phyloP scores from a whole-genome alignment of 2,113 vertebrate genomes.

The Pseudopipra pipra region DNA sequence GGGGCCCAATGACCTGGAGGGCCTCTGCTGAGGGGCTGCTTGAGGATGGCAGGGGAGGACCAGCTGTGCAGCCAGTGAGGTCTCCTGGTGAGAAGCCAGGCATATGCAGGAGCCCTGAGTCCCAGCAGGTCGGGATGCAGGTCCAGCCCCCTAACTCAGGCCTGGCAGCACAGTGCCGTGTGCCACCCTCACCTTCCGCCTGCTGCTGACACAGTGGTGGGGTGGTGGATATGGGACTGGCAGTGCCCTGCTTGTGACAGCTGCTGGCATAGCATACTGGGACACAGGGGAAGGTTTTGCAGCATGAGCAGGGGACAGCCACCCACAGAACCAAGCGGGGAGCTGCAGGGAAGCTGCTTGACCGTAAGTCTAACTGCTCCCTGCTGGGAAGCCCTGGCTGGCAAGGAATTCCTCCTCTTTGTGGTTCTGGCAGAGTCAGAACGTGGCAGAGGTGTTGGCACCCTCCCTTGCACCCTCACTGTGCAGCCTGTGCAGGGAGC shows the following conservation, averaged over 20 bases:
- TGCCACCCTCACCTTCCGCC: neutral
- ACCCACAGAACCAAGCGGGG: neutral
- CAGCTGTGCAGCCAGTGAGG: neutral
- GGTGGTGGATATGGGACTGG: neutral
- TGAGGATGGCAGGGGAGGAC: fast-evolving
- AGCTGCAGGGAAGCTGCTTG: neutral
- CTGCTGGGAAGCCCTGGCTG: neutral
- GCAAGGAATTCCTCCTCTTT: neutral
- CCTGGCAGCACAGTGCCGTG: no score
- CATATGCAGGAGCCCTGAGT: fast-evolving
- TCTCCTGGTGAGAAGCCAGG: neutral
- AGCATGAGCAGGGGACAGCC: neutral
- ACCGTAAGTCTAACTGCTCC: neutral
- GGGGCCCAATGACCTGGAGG: neutral
- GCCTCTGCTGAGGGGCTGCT: no score
- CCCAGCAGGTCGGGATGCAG: fast-evolving
- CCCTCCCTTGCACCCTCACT: fast-evolving
- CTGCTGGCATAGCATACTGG: neutral
- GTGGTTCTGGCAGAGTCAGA: neutral
- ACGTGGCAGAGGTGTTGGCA: neutral
- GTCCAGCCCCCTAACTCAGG: fast-evolving
- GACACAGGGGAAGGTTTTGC: neutral
- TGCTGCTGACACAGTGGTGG: neutral
- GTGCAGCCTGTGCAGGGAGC: fast-evolving
- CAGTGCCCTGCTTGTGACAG: neutral